A percentile compares a stretch with the other conserved stretches of the same genome.
These are phyloP conservation scores for Hipparchia semele DNA, from an alignment of 2,888 invertebrate species.

Conservation along the genomic window DNA sequence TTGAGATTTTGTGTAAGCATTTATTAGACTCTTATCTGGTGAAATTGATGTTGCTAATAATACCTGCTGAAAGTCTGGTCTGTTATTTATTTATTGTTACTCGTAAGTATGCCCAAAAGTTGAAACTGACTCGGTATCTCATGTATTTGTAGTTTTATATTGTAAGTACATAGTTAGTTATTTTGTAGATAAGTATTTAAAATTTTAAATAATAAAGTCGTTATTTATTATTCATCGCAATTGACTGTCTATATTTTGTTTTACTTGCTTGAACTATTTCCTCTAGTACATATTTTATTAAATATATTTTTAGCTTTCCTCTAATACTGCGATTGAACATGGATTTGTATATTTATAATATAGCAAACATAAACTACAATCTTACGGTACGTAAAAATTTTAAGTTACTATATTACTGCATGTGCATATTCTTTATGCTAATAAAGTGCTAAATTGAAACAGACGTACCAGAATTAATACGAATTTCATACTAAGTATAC, in stretches of 20 bases:
- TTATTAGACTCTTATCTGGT: conserved; percentile 30
- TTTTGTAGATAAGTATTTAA: conserved; percentile 29
- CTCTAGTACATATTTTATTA: background rate
- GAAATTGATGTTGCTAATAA: conserved; percentile 33
- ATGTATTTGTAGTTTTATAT: conserved; percentile 12
- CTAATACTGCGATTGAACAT: too few relatives aligned
- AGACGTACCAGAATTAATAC: too few relatives aligned
- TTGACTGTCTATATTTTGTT: background rate
- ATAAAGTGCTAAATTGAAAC: too few relatives aligned
- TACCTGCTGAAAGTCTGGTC: conserved; percentile 37
- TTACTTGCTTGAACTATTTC: background rate
- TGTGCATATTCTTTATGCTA: too few relatives aligned
- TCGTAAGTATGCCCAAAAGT: conserved; percentile 31
- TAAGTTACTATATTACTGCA: too few relatives aligned
- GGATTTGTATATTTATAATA: too few relatives aligned
- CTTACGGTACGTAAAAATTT: too few relatives aligned
- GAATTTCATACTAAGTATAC: too few relatives aligned
- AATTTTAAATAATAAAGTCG: conserved; percentile 24
- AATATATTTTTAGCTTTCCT: background rate
- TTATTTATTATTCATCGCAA: conserved; percentile 13
- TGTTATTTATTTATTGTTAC: conserved; percentile 44
- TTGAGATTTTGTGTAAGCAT: conserved; percentile 44
- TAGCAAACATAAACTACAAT: too few relatives aligned
- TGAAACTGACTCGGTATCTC: conserved; percentile 15
- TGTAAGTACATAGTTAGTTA: conserved; percentile 4